Conservation (phyloP, 1,140 invertebrate species). For the Aphis craccivora region DNA sequence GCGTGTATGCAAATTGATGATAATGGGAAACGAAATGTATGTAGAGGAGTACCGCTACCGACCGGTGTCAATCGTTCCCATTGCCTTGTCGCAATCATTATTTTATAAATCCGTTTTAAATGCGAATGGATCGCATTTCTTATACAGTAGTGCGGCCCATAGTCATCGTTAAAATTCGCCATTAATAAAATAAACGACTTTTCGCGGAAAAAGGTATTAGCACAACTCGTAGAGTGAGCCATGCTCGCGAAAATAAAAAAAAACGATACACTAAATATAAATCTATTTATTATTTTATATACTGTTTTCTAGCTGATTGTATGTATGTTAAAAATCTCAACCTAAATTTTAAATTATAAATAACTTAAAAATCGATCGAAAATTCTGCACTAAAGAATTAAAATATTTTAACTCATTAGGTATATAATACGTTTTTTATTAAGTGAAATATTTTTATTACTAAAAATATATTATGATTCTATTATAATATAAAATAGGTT, state of each 20-base stretch:
- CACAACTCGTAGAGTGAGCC: too few relatives aligned
- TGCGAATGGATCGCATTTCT: not conserved
- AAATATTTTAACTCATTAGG: not conserved
- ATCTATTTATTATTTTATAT: not conserved
- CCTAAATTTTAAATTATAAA: not conserved
- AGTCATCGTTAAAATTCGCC: not conserved
- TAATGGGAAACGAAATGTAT: conserved; percentile 24
- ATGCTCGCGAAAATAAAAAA: not conserved
- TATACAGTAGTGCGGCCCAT: not conserved
- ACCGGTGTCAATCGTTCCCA: not conserved
- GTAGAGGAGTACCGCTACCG: not conserved
- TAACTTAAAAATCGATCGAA: not conserved
- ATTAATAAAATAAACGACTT: not conserved
- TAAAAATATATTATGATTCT: not conserved
- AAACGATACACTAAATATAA: not conserved
- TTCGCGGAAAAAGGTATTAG: not conserved
- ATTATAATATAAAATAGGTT: not conserved
- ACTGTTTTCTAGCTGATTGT: not conserved
- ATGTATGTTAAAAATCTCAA: not conserved
- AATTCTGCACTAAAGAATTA: not conserved
- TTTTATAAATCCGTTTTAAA: conserved; percentile 26
- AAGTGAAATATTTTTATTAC: too few relatives aligned
- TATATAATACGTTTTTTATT: not conserved
- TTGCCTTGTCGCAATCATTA: conserved; percentile 43
- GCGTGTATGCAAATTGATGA: conserved; percentile 54